Base-by-base conservation (phyloP, 2,797 vertebrate species). In the Channa striata region DNA sequence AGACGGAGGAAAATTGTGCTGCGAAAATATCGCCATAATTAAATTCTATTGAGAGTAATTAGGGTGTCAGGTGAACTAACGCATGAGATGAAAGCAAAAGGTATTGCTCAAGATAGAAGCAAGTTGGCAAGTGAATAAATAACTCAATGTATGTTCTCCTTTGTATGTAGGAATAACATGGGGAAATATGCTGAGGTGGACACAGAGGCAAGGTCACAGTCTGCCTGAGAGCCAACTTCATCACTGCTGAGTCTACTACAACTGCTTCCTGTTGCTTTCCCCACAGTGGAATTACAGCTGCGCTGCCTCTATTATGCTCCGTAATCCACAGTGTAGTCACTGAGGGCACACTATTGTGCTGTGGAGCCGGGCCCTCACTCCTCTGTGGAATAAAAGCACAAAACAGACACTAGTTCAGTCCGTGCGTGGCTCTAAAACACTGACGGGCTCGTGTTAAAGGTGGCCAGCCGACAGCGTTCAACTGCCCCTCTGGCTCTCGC, bases 321-420 rank as follows among this genome's bases (percentile, higher is more conserved):
- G 86, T 99, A 99, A 99, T 97, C 97, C 97, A 95, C 93, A 81
- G 91, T 95, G 96, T 94, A 95, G 96, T 95, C 95, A 95, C 90
- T 86, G 93, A 87, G 93, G 93, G 93, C 95, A 91, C 71, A 2
- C 95, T 83, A 96, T 98, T 97, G 96, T 98, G 94, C 91, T 89
- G 91, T 94, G 93, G 93, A 94, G 95, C 93, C 87, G 68, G 89
- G 83, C 89, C 89, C 87, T 78, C 83, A 72, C 74, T 77, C 47
- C 76, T 81, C 83, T 85, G 71, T 81, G 73, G 71, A 80, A 69
- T 85, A 87, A 89, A 89, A 81, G 58, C 67, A 48, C 9, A 12
- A 43, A 17, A 72, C 78, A 77, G 77, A 80, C 73, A 75, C 49
- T 8, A 57, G 49, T 11, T 16, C 43, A 46, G 70, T 52, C 78